Conservation (phyloP, 2,113 vertebrate species). For the Pristiophorus japonicus region DNA sequence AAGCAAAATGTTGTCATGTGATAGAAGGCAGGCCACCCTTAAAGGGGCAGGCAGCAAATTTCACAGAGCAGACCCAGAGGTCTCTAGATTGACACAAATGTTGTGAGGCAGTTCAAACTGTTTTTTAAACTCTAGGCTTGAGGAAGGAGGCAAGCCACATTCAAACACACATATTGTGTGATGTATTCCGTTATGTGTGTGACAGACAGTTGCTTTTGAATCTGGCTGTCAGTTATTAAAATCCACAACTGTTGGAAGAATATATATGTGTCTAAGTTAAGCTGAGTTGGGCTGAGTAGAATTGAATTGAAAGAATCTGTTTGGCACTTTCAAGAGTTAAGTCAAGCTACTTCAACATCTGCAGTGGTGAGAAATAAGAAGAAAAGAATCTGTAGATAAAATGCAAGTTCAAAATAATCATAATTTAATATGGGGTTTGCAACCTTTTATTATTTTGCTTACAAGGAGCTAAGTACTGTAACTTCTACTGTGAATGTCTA, state of each 20-base stretch:
- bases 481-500: neutral
- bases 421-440: neutral
- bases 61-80: neutral
- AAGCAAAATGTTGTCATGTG: neutral
- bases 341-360: neutral
- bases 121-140: neutral
- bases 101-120: neutral
- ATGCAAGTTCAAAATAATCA: neutral
- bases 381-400: neutral
- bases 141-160: neutral
- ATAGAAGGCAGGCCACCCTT: neutral
- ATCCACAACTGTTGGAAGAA: neutral
- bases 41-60: neutral
- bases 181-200: neutral
- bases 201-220: neutral
- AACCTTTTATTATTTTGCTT: neutral
- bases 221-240: neutral
- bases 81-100: neutral
- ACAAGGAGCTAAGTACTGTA: neutral
- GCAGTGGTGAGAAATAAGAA: neutral
- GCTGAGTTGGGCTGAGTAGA: neutral
- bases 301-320: neutral
- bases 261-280: neutral
- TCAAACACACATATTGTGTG: neutral
- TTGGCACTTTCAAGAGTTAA: no score